These are phyloP conservation scores for Copidosoma aretas DNA, from an alignment of 2,888 invertebrate species.

Conservation along the genomic window DNA sequence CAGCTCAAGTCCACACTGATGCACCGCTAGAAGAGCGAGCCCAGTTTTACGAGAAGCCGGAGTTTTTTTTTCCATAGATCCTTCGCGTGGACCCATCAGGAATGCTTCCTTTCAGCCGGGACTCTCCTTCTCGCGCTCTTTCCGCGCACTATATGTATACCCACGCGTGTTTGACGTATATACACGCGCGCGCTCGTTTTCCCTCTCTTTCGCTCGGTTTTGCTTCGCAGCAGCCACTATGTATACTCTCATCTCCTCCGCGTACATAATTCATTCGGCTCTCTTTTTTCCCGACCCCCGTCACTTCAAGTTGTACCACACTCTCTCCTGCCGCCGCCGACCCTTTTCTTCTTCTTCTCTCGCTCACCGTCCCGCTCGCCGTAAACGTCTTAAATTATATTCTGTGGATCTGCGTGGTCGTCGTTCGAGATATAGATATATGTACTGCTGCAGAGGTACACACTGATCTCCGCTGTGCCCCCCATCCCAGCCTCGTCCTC, in stretches of 20 bases:
- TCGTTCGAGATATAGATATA: background rate
- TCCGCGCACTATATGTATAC: background rate
- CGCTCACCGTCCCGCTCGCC: background rate
- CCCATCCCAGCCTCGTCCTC: too few relatives aligned
- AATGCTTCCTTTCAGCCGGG: too few relatives aligned
- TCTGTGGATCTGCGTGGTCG: constrained; percentile 21
- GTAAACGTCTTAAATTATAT: constrained; percentile 5
- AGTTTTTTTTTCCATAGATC: too few relatives aligned
- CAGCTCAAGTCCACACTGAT: too few relatives aligned
- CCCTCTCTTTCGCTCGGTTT: background rate
- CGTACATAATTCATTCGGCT: constrained; percentile 40
- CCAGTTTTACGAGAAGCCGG: too few relatives aligned
- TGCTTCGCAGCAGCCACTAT: background rate
- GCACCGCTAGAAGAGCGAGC: too few relatives aligned
- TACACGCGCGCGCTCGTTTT: background rate
- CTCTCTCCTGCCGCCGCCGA: constrained; percentile 12
- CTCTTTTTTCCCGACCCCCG: constrained; percentile 34
- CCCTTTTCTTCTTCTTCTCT: background rate
- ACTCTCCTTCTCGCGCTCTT: background rate
- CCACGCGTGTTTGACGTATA: background rate
- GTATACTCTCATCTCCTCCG: background rate
- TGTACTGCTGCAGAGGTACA: background rate
- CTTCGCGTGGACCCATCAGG: too few relatives aligned
- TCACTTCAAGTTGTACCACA: constrained; percentile 5
- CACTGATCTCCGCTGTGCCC: too few relatives aligned